phyloP scores from a whole-genome alignment of 2,888 invertebrate species.

The Hesperia comma region DNA sequence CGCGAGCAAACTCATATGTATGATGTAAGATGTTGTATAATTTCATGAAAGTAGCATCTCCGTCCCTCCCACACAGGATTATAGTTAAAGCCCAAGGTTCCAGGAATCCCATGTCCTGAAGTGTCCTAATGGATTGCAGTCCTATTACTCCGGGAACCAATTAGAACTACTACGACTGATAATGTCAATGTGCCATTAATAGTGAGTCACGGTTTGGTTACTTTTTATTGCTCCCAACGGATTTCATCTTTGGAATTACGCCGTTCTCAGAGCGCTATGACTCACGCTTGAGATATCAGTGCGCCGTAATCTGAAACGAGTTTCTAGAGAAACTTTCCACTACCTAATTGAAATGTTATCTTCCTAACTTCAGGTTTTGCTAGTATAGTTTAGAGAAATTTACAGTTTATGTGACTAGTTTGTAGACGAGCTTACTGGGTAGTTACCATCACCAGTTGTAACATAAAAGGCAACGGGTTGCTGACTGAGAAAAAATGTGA shows the following conservation, averaged over 20 bases:
- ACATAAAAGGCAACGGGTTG: too few species aligned
- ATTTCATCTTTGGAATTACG: conserved; percentile 15
- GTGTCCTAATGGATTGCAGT: neutral
- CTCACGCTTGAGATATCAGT: conserved; percentile 22
- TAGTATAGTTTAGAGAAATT: conserved; percentile 6
- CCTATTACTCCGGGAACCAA: neutral
- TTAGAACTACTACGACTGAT: conserved; percentile 3
- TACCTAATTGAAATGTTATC: conserved; percentile 15
- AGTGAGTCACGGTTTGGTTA: conserved; percentile 13
- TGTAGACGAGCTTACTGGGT: too few species aligned
- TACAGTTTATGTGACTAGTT: neutral
- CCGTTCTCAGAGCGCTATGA: conserved; percentile 18
- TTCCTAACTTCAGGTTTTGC: conserved; percentile 2
- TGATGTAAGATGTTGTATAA: too few species aligned
- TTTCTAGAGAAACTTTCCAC: conserved; percentile 18
- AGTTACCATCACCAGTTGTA: too few species aligned
- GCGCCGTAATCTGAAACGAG: conserved; percentile 19
- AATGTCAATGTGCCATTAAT: conserved; percentile 6
- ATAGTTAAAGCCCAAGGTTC: neutral
- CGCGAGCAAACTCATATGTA: too few species aligned
- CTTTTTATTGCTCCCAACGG: conserved; percentile 13
- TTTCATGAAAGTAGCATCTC: too few species aligned
- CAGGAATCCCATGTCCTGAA: neutral
- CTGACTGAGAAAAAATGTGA: too few species aligned
- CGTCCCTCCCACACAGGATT: too few species aligned